Evolutionary conservation across 2,113 vertebrate species (phyloP).

Genomic region (Ornithorhynchus anatinus): DNA sequence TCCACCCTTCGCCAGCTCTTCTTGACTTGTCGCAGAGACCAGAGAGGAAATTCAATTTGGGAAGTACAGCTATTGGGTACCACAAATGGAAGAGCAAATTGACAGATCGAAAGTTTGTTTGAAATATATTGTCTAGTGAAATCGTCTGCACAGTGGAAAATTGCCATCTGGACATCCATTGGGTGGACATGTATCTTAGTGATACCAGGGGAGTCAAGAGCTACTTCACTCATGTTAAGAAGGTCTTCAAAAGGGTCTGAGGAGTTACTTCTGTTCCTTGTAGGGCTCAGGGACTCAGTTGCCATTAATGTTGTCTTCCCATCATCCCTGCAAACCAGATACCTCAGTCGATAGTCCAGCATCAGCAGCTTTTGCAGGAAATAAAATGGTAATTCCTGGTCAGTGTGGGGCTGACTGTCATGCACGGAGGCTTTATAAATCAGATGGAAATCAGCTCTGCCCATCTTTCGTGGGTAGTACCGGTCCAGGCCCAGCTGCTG

Average conservation of each 20-base stretch:
- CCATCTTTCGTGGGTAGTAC: constrained; percentile 44
- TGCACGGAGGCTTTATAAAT: constrained; percentile 42
- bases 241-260: constrained; percentile 39
- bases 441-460: constrained; percentile 54
- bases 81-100: constrained; percentile 72
- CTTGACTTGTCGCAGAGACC: constrained; percentile 67
- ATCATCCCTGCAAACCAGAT: constrained; percentile 44
- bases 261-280: neutral
- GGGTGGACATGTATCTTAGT: constrained; percentile 52
- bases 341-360: constrained; percentile 62
- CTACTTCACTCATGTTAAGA: neutral
- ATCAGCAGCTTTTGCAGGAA: no score
- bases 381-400: constrained; percentile 56
- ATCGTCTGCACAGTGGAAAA: constrained; percentile 70
- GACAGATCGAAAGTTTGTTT: constrained; percentile 70
- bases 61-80: constrained; percentile 60
- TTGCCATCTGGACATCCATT: constrained; percentile 76
- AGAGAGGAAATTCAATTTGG: constrained; percentile 66
- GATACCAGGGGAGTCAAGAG: neutral
- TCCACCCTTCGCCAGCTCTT: constrained; percentile 64
- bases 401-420: constrained; percentile 41
- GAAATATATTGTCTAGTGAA: constrained; percentile 68
- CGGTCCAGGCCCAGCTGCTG: constrained; percentile 34
- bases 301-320: neutral
- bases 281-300: neutral